Base-by-base conservation (phyloP, 2,113 vertebrate genomes). In the Eulacestoma nigropectus region DNA sequence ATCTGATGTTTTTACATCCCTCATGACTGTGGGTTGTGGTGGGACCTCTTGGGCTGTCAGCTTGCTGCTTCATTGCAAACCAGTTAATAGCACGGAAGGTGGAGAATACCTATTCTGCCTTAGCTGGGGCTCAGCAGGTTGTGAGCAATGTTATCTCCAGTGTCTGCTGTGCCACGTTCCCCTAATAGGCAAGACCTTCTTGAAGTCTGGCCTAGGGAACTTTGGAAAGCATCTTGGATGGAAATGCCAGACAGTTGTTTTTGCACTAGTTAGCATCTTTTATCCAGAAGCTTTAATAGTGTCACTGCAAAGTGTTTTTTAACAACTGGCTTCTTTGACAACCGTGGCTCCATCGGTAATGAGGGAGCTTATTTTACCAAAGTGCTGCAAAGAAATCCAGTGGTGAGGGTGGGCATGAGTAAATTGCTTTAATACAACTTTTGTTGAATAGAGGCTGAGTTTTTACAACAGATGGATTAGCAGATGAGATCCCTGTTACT, bases 201-300 rank as follows among this genome's bases (percentile, higher is more conserved):
- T 67, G 72, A 80, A 93, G 68, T 49, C n/a, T 65, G 80, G 73
- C 60, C 76, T 56, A 25, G 69, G 52, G 63, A 95, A 67, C 83
- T 81, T 81, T 76, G 64, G 81, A 65, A 88, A 84, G 52, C 56
- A 70, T 80, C 86, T 95, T 6, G 4, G 53, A 67, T 95, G 56
- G 84, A 89, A 94, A 89, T 90, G 41, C 64, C 90, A 82, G 68
- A 23, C 60, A 70, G 70, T 93, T 92, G 56, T 78, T 94, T 94
- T 90, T 91, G 67, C 39, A 64, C 91, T 89, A 84, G 70, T 90
- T 78, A 94, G 56, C 89, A 84, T 65, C 87, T 95, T 94, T 94
- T 91, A 85, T 93, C 55, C 20, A 2, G 85, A 77, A 91, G 41
- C 83, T 85, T 96, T 91, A 95, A 92, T 87, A 89, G 50, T 76